Conservation (phyloP, 2,888 invertebrate genomes). For the Latrodectus hesperus region DNA sequence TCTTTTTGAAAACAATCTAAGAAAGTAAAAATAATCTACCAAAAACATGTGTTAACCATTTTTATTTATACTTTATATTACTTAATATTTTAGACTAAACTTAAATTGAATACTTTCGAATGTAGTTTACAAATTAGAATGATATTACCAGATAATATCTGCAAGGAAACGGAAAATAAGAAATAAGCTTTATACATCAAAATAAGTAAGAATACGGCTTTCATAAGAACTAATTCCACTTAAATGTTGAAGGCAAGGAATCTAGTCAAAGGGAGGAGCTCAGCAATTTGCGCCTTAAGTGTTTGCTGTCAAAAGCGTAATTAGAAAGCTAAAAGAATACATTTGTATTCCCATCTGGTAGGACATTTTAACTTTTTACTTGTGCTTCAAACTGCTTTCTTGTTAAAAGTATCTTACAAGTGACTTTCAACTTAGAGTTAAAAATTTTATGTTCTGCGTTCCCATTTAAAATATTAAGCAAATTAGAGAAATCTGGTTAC, state of each 20-base stretch:
- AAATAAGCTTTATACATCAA: constrained; percentile 1
- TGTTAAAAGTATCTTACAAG: background rate
- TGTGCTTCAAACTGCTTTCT: constrained; percentile 8
- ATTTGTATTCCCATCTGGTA: constrained; percentile 58
- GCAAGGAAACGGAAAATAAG: background rate
- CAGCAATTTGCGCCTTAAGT: constrained; percentile 54
- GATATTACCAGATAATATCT: background rate
- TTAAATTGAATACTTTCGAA: background rate
- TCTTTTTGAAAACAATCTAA: no score
- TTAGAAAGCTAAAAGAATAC: constrained; percentile 53
- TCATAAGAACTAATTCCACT: constrained; percentile 13
- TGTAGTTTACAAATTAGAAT: background rate
- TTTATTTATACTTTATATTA: no score
- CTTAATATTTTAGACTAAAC: no score
- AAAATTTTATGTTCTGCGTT: background rate
- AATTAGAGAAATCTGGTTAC: constrained; percentile 22
- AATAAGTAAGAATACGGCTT: background rate
- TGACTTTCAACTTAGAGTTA: background rate
- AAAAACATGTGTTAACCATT: no score
- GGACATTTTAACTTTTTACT: constrained; percentile 32
- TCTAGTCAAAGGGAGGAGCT: constrained; percentile 33
- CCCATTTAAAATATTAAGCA: constrained; percentile 22
- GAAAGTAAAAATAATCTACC: no score
- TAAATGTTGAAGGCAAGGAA: constrained; percentile 31
- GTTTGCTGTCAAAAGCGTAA: constrained; percentile 45